phyloP scores from a whole-genome alignment of 1,140 invertebrate genomes.

The Macrobrachium nipponense region DNA sequence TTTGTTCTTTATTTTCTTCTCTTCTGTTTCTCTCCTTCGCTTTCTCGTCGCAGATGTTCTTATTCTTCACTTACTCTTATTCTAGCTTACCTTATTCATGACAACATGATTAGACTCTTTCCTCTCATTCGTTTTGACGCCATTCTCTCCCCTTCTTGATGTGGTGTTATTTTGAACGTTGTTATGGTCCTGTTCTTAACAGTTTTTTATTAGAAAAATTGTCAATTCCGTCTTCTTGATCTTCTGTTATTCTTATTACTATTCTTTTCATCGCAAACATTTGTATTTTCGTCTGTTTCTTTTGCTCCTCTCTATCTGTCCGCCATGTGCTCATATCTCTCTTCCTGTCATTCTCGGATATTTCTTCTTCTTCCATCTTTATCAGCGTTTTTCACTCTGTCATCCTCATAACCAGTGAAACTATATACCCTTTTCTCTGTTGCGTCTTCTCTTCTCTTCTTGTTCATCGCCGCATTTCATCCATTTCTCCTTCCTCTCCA shows the following conservation, averaged over 20 bases:
- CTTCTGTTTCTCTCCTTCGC: background rate
- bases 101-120: too few species aligned
- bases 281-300: too few species aligned
- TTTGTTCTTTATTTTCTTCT: background rate
- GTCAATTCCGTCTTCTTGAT: too few species aligned
- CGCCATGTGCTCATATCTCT: background rate
- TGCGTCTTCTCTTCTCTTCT: background rate
- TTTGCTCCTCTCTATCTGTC: too few species aligned
- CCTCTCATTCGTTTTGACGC: too few species aligned
- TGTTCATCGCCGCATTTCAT: background rate
- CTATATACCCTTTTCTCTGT: background rate
- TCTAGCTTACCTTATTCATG: too few species aligned
- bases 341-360: background rate
- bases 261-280: too few species aligned
- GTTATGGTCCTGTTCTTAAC: too few species aligned
- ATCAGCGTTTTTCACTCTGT: background rate
- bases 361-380: background rate
- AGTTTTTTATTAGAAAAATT: too few species aligned
- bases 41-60: background rate
- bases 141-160: conserved; percentile 1
- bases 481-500: background rate
- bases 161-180: background rate
- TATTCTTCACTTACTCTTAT: background rate
- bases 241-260: too few species aligned
- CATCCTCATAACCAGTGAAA: background rate